phyloP scores from a whole-genome alignment of 1,140 invertebrate species.

The Drosophila albomicans region DNA sequence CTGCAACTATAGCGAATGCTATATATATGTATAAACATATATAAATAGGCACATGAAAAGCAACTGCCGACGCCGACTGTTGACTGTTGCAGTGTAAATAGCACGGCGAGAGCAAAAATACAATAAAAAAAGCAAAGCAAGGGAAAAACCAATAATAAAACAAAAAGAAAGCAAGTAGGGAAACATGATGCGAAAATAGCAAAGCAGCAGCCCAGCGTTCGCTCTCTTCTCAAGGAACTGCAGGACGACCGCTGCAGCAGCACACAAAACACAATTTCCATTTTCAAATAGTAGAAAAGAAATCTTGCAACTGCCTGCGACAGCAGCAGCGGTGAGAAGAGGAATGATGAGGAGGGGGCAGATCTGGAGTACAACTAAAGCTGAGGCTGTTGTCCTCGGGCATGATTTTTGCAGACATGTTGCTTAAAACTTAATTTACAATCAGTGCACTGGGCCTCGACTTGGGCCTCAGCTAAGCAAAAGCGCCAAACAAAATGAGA shows the following conservation, averaged over 20 bases:
- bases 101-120: constrained; percentile 66
- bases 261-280: constrained; percentile 79
- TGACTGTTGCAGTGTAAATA: constrained; percentile 78
- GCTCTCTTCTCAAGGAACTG: constrained; percentile 66
- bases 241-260: constrained; percentile 51
- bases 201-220: constrained; percentile 24
- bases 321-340: constrained; percentile 33
- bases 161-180: constrained; percentile 35
- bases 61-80: constrained; percentile 75
- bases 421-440: constrained; percentile 82
- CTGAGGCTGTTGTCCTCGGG: constrained; percentile 62
- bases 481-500: constrained; percentile 55
- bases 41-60: constrained; percentile 79
- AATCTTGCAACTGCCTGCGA: constrained; percentile 71
- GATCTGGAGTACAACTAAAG: constrained; percentile 1
- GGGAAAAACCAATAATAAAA: constrained; percentile 36
- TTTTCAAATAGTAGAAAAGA: constrained; percentile 71
- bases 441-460: constrained; percentile 54
- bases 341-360: too few species aligned
- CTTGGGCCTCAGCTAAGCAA: constrained; percentile 50
- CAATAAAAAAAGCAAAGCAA: constrained; percentile 47
- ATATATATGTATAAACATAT: constrained; percentile 63
- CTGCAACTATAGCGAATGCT: constrained; percentile 5
- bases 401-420: constrained; percentile 82
- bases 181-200: constrained; percentile 30